Conservation (phyloP, 2,113 vertebrate genomes). For the Xiphophorus maculatus region DNA sequence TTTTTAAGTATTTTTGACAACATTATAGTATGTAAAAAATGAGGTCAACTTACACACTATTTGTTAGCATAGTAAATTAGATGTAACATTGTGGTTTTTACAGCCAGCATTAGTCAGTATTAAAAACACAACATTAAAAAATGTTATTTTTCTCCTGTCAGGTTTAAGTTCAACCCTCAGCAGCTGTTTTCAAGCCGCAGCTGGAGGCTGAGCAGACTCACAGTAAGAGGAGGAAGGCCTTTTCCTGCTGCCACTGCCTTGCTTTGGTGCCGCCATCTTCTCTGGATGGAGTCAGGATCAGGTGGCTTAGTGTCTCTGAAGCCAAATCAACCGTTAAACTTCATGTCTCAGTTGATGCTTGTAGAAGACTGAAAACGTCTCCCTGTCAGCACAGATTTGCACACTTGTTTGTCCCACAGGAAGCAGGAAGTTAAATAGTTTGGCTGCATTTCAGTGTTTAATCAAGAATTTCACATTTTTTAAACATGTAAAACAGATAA, state of each 20-base stretch:
- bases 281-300: conserved; percentile 26
- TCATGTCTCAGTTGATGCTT: not conserved
- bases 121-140: too few species aligned
- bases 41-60: too few species aligned
- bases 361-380: not conserved
- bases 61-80: too few species aligned
- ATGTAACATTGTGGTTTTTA: too few species aligned
- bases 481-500: too few species aligned
- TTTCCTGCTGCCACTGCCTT: conserved; percentile 56
- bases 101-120: too few species aligned
- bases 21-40: too few species aligned
- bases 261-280: conserved; percentile 30
- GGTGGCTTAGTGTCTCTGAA: conserved; percentile 9
- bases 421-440: not conserved
- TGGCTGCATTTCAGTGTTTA: not conserved
- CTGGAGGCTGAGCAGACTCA: conserved; percentile 49
- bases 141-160: conserved; percentile 30
- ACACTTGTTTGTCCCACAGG: not conserved
- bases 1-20: too few species aligned
- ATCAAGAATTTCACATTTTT: too few species aligned
- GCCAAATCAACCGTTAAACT: conserved; percentile 9
- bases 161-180: conserved; percentile 78
- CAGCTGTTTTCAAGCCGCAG: conserved; percentile 74
- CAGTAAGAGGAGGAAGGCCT: conserved; percentile 17
- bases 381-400: not conserved